These are phyloP conservation scores for Gnathonemus echidnorhynchus DNA, from an alignment of 2,113 vertebrate species.

Conservation along the genomic window DNA sequence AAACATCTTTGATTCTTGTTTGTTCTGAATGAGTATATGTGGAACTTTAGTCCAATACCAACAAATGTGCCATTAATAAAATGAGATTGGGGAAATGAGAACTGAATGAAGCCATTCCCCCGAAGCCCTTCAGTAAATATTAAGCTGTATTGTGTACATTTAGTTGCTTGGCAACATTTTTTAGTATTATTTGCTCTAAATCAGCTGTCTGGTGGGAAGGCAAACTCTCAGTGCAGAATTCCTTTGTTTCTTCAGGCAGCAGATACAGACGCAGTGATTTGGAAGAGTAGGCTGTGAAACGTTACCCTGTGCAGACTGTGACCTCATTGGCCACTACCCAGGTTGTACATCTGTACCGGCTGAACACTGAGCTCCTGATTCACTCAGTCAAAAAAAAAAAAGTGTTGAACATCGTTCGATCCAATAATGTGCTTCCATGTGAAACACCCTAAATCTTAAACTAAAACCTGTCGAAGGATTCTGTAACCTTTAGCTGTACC, in stretches of 20 bases:
- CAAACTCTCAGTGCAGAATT: neutral
- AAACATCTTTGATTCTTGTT: neutral
- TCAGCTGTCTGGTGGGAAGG: neutral
- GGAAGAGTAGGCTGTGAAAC: slow-evolving; percentile 4
- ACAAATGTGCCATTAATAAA: neutral
- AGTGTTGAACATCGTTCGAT: neutral
- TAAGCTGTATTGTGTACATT: neutral
- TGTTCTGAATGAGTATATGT: neutral
- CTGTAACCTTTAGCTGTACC: neutral
- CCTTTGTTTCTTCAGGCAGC: neutral
- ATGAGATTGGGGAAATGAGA: neutral
- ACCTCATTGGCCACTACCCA: neutral
- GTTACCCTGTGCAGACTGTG: slow-evolving; percentile 6
- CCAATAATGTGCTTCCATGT: neutral
- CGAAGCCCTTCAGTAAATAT: neutral
- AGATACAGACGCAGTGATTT: neutral
- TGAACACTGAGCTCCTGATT: neutral
- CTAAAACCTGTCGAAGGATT: neutral
- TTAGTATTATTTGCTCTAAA: neutral
- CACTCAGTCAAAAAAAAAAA: neutral
- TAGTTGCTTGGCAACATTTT: neutral
- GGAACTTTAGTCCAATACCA: neutral
- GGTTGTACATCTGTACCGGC: neutral
- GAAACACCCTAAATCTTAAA: neutral
- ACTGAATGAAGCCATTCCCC: neutral